Percentiles rank a stretch among this genome's conserved stretches.
These are phyloP conservation scores for Pseudachorutes palmiensis DNA, from an alignment of 1,140 invertebrate species.

Conservation along the genomic window DNA sequence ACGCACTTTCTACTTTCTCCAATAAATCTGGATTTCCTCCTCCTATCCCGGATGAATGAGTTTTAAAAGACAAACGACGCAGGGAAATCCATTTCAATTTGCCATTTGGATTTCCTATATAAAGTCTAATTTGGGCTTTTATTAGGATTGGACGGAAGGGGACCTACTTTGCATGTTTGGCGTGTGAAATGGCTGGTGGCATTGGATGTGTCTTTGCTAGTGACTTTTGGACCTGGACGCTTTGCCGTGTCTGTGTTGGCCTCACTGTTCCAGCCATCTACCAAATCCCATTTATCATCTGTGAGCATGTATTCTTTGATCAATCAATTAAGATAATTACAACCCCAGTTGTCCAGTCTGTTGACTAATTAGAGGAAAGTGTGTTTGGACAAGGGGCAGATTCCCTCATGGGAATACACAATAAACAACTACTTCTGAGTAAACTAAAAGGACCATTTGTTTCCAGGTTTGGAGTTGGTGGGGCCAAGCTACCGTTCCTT, in stretches of 20 bases:
- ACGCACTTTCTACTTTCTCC: too few relatives aligned
- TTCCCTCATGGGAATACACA: too few relatives aligned
- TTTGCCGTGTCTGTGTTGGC: conserved; percentile 67
- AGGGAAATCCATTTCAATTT: neutral
- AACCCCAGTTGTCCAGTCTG: too few relatives aligned
- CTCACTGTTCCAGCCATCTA: conserved; percentile 85
- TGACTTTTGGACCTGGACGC: conserved; percentile 72
- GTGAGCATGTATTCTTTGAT: too few relatives aligned
- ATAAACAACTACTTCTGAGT: too few relatives aligned
- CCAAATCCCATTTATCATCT: conserved; percentile 89
- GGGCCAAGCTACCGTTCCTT: conserved; percentile 83
- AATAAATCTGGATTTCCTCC: too few relatives aligned
- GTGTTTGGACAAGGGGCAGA: too few relatives aligned
- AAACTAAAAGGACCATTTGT: too few relatives aligned
- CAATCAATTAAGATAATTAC: too few relatives aligned
- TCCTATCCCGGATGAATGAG: too few relatives aligned
- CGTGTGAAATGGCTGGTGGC: conserved; percentile 65
- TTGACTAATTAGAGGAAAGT: too few relatives aligned
- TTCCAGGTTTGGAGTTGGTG: conserved; percentile 75
- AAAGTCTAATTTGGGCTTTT: conserved; percentile 23
- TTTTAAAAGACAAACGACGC: too few relatives aligned
- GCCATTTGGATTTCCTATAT: neutral
- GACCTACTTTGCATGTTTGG: conserved; percentile 72
- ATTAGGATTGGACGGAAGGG: conserved; percentile 63
- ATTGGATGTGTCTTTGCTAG: conserved; percentile 63